A percentile compares a stretch with the other conserved stretches of the same genome.
Conservation (phyloP, 2,113 vertebrate genomes). For the Lophura nycthemera region DNA sequence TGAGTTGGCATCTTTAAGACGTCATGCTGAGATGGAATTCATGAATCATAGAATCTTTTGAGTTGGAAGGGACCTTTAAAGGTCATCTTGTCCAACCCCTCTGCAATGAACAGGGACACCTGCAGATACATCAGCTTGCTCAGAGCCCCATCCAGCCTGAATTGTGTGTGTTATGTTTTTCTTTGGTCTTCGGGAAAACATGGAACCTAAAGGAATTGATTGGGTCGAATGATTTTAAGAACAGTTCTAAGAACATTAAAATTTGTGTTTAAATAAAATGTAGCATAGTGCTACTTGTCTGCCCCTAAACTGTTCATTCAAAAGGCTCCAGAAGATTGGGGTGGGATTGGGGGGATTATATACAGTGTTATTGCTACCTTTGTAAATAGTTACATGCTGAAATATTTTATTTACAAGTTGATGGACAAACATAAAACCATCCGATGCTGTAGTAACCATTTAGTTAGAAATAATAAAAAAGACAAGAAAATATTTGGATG, state of each 20-base stretch:
- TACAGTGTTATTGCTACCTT: not conserved
- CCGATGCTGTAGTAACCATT: not conserved
- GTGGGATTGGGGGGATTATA: not conserved
- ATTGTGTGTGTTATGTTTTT: not conserved
- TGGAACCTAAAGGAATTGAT: not conserved
- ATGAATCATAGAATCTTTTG: no score
- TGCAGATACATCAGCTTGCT: no score
- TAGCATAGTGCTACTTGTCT: not conserved
- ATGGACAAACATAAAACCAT: not conserved
- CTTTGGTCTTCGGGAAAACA: not conserved
- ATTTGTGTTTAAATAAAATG: not conserved
- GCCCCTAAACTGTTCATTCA: not conserved
- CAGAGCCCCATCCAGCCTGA: no score
- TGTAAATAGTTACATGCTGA: not conserved
- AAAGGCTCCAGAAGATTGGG: not conserved
- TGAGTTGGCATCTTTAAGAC: not conserved
- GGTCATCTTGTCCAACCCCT: no score
- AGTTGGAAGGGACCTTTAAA: no score
- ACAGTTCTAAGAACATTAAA: not conserved
- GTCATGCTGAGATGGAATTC: not conserved
- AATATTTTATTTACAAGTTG: not conserved
- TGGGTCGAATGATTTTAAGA: not conserved
- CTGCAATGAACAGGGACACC: no score
- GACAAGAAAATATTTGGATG: not conserved
- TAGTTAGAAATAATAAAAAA: not conserved